Evolutionary conservation across 2,113 vertebrate genomes (phyloP).

Genomic region (Thunnus thynnus): DNA sequence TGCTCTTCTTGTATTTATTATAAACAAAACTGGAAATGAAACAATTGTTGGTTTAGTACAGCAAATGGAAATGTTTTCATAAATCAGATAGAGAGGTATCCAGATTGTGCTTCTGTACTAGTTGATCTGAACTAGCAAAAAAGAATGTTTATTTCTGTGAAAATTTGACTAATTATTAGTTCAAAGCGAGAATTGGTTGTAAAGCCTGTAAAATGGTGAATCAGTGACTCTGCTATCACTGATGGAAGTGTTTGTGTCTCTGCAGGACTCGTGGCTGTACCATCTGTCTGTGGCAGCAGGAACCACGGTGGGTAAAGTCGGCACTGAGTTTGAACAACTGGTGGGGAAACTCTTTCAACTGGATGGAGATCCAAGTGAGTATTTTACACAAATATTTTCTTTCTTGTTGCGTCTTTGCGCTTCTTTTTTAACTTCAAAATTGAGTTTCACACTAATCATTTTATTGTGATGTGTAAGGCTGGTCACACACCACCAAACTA

Average conservation of each 20-base stretch:
- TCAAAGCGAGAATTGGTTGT: not conserved
- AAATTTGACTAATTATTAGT: not conserved
- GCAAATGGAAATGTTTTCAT: too few species aligned
- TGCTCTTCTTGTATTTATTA: too few species aligned
- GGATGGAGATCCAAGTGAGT: constrained; percentile 92
- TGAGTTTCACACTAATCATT: too few species aligned
- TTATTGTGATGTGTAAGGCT: too few species aligned
- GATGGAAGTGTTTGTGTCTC: constrained; percentile 30
- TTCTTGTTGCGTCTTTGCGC: not conserved
- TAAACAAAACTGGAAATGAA: too few species aligned
- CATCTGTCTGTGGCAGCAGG: constrained; percentile 95
- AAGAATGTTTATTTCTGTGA: too few species aligned
- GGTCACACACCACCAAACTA: too few species aligned
- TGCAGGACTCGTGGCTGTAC: constrained; percentile 94
- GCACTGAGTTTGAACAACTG: constrained; percentile 97
- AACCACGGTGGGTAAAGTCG: constrained; percentile 88
- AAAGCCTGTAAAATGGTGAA: not conserved
- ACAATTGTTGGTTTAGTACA: too few species aligned
- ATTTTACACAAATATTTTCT: not conserved
- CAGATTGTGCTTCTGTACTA: too few species aligned
- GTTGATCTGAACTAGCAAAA: too few species aligned
- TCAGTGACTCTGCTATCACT: not conserved
- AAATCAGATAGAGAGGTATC: too few species aligned
- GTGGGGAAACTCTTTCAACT: constrained; percentile 91
- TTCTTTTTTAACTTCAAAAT: not conserved